These are phyloP conservation scores for Gasteruption jaculator DNA, from an alignment of 2,888 invertebrate genomes.

Conservation along the genomic window DNA sequence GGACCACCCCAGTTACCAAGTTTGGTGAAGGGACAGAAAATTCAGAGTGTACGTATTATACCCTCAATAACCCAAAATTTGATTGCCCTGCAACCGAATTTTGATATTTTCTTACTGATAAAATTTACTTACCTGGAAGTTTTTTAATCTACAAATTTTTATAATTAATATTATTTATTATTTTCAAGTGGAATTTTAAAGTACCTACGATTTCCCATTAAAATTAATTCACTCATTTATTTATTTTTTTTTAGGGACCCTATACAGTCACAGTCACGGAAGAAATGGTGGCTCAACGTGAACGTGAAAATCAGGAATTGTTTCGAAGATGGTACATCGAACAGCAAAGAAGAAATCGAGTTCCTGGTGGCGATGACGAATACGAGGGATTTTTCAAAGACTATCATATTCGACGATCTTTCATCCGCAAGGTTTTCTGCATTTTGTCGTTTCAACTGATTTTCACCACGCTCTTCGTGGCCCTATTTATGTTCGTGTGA, in stretches of 20 bases:
- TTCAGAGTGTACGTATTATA: conserved; percentile 32
- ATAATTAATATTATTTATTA: background rate
- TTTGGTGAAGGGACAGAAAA: conserved; percentile 33
- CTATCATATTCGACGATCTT: conserved; percentile 36
- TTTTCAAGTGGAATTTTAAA: conserved; percentile 1
- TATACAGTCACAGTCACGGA: conserved; percentile 38
- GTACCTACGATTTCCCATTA: background rate
- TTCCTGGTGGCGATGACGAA: conserved; percentile 20
- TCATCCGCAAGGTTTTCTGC: conserved; percentile 56
- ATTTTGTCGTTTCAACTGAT: conserved; percentile 55
- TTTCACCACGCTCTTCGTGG: conserved; percentile 53
- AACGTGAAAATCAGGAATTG: conserved; percentile 38
- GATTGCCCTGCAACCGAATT: no score
- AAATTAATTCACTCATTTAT: background rate
- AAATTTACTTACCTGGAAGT: background rate
- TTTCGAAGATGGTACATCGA: conserved; percentile 34
- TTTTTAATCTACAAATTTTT: background rate
- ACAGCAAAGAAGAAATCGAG: conserved; percentile 25
- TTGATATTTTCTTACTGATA: background rate
- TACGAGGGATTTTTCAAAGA: conserved; percentile 38
- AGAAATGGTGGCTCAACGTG: conserved; percentile 37
- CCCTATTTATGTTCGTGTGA: conserved; percentile 49
- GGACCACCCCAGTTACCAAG: conserved; percentile 37
- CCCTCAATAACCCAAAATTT: no score
- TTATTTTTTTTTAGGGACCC: conserved; percentile 32